A percentile compares a stretch with the other conserved stretches of the same genome.
Conservation (phyloP, 2,888 invertebrate genomes). For the Agriotes lineatus region DNA sequence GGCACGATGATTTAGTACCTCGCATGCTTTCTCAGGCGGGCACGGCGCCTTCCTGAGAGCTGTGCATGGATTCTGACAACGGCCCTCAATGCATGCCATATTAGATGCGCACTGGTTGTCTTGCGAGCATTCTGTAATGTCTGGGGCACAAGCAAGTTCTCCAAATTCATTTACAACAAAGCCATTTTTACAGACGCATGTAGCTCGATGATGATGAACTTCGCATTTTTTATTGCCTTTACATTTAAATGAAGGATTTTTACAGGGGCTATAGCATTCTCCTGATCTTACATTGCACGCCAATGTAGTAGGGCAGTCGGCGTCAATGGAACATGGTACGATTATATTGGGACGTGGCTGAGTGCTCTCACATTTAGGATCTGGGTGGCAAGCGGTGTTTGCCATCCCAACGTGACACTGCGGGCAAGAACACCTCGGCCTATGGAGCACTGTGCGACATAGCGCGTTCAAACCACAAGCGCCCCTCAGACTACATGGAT, state of each 20-base stretch:
- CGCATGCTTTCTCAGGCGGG: slow-evolving; percentile 86
- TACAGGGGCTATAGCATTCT: slow-evolving; percentile 86
- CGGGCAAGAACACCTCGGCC: slow-evolving; percentile 89
- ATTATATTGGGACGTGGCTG: slow-evolving; percentile 70
- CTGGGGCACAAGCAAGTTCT: slow-evolving; percentile 88
- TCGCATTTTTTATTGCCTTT: slow-evolving; percentile 88
- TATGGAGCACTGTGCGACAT: slow-evolving; percentile 87
- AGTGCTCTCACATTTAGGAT: slow-evolving; percentile 80
- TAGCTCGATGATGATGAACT: slow-evolving; percentile 85
- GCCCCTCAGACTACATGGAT: slow-evolving; percentile 90
- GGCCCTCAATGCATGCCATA: slow-evolving; percentile 84
- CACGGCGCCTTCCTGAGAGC: slow-evolving; percentile 75
- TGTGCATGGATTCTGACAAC: slow-evolving; percentile 90
- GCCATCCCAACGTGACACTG: slow-evolving; percentile 90
- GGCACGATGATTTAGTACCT: slow-evolving; percentile 88
- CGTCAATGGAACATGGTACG: slow-evolving; percentile 74
- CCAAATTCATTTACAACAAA: slow-evolving; percentile 90
- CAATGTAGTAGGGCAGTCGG: slow-evolving; percentile 80
- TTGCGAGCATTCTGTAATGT: slow-evolving; percentile 80
- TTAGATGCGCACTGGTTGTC: slow-evolving; percentile 89
- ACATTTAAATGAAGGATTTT: slow-evolving; percentile 77
- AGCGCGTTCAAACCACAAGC: slow-evolving; percentile 92
- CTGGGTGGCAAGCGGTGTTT: slow-evolving; percentile 81
- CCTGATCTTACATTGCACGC: slow-evolving; percentile 79
- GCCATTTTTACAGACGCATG: slow-evolving; percentile 90